Evolutionary conservation across 2,888 invertebrate genomes (phyloP).

Genomic region (Spicauda simplicius): DNA sequence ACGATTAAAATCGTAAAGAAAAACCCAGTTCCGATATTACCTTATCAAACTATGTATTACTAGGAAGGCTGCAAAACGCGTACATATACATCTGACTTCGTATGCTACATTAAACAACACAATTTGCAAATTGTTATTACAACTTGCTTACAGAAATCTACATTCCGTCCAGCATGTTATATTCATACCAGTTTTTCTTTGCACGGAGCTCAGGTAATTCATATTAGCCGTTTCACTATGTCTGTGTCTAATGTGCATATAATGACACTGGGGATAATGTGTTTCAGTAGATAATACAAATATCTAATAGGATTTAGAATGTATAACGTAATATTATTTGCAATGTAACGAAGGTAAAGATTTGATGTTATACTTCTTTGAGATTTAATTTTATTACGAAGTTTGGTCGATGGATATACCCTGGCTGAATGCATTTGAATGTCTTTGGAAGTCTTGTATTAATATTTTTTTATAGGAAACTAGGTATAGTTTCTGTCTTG

Average conservation of each 20-base stretch:
- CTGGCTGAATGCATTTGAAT: too few relatives aligned
- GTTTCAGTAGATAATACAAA: constrained; percentile 10
- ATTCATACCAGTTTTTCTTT: constrained; percentile 23
- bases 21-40: too few relatives aligned
- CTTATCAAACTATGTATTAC: neutral
- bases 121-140: constrained; percentile 32
- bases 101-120: neutral
- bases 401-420: too few relatives aligned
- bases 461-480: too few relatives aligned
- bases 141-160: constrained; percentile 18
- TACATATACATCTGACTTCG: neutral
- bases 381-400: too few relatives aligned
- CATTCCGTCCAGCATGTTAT: constrained; percentile 6
- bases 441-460: too few relatives aligned
- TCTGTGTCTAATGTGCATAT: constrained; percentile 21
- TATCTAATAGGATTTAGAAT: neutral
- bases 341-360: too few relatives aligned
- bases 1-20: too few relatives aligned
- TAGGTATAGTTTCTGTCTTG: too few relatives aligned
- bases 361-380: too few relatives aligned
- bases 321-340: neutral
- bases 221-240: constrained; percentile 29
- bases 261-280: constrained; percentile 20
- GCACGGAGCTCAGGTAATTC: constrained; percentile 17
- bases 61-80: neutral